A percentile compares a stretch with the other conserved stretches of the same genome.
Conservation (phyloP, 1,140 invertebrate genomes). For the Galleria mellonella region DNA sequence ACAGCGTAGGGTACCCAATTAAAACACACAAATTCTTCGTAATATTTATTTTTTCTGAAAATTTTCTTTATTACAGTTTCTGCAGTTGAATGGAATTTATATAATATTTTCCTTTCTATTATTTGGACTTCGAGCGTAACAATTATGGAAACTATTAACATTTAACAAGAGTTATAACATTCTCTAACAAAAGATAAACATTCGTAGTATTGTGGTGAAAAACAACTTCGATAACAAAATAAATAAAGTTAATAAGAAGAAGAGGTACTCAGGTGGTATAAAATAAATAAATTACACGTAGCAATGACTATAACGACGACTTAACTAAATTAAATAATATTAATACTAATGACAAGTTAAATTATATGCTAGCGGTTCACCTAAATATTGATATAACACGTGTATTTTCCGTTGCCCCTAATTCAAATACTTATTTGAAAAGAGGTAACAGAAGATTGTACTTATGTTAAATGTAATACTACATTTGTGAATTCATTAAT, state of each 20-base stretch:
- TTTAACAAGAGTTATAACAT: not conserved
- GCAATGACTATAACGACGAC: conserved; percentile 50
- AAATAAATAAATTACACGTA: conserved; percentile 60
- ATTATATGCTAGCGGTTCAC: conserved; percentile 63
- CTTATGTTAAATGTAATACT: conserved; percentile 43
- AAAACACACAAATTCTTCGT: not conserved
- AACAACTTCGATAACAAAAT: conserved; percentile 25
- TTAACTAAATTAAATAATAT: conserved; percentile 69
- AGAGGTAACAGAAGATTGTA: conserved; percentile 71
- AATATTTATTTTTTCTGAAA: conserved; percentile 11
- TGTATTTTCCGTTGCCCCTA: conserved; percentile 69
- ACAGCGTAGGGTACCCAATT: no score
- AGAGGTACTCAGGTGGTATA: conserved; percentile 70
- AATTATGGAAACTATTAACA: not conserved
- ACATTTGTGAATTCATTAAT: conserved; percentile 17
- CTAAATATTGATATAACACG: conserved; percentile 53
- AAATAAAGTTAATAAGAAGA: conserved; percentile 39
- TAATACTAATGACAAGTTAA: conserved; percentile 73
- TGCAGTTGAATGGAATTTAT: not conserved
- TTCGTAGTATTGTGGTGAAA: conserved; percentile 9
- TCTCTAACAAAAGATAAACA: no score
- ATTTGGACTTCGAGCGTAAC: not conserved
- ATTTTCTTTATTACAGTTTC: conserved; percentile 12
- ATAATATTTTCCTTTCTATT: not conserved
- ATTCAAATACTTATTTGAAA: conserved; percentile 43